Conservation (phyloP, 2,888 invertebrate genomes). For the Callosobruchus maculatus region DNA sequence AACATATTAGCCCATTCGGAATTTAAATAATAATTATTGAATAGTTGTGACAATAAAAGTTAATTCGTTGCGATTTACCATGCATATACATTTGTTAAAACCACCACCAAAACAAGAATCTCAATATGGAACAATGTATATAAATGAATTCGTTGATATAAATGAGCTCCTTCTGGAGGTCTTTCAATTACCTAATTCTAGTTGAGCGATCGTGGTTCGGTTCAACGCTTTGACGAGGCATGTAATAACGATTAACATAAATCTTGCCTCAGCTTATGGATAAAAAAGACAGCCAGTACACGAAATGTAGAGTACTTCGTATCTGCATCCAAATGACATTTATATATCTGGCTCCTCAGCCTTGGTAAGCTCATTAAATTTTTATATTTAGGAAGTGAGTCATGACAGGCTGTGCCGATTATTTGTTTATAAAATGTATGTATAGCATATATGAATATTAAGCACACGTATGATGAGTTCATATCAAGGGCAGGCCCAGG, state of each 20-base stretch:
- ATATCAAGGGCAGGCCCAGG: no score
- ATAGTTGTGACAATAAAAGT: no score
- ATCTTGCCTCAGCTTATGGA: not conserved
- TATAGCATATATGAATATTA: not conserved
- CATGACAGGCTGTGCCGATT: not conserved
- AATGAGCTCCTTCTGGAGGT: no score
- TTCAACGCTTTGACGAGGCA: not conserved
- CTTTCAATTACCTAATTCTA: no score
- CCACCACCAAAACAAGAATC: no score
- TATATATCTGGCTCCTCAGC: constrained; percentile 7
- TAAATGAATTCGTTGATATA: no score
- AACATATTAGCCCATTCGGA: no score
- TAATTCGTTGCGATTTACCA: no score
- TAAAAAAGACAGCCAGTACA: not conserved
- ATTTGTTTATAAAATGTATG: not conserved
- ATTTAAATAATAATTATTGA: no score
- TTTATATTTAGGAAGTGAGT: constrained; percentile 18
- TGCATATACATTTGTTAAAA: no score
- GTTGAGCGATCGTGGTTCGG: not conserved
- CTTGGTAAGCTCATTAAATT: constrained; percentile 17
- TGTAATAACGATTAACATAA: not conserved
- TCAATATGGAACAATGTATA: no score
- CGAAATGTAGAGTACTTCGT: not conserved
- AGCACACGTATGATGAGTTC: not conserved
- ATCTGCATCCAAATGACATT: not conserved